Conservation (phyloP, 2,797 vertebrate genomes). For the Falco peregrinus region DNA sequence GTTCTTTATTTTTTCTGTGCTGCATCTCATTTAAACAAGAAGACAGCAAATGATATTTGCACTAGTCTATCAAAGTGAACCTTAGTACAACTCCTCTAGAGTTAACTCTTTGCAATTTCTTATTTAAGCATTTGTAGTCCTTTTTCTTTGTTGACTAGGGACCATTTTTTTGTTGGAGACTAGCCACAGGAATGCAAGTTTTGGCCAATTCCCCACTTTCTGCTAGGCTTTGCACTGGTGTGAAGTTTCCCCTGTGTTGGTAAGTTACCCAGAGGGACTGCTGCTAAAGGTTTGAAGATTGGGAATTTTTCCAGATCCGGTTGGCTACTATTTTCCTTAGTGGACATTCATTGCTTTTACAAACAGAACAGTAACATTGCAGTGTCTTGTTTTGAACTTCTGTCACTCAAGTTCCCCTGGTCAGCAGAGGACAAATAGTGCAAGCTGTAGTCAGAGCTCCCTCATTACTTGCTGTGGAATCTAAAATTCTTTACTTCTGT, state of each 20-base stretch:
- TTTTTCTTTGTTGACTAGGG: neutral
- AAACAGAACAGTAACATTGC: slow-evolving; percentile 31
- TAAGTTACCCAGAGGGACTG: slow-evolving; percentile 33
- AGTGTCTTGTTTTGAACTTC: slow-evolving; percentile 45
- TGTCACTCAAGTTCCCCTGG: slow-evolving; percentile 25
- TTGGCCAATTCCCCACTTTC: slow-evolving; percentile 17
- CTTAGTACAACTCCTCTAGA: neutral
- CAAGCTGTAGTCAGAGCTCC: neutral
- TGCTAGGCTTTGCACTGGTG: slow-evolving; percentile 17
- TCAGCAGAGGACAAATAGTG: slow-evolving; percentile 29
- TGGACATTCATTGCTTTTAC: slow-evolving; percentile 44
- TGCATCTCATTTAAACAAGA: neutral
- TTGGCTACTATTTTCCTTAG: slow-evolving; percentile 28
- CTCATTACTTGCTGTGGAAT: neutral
- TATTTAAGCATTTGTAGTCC: neutral
- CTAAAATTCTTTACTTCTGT: neutral
- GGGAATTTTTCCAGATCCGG: slow-evolving; percentile 47
- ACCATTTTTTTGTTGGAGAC: slow-evolving; percentile 33
- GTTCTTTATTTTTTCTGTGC: neutral
- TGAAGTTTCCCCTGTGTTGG: slow-evolving; percentile 40
- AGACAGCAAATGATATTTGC: neutral
- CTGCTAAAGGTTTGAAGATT: slow-evolving; percentile 28
- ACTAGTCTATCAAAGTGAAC: neutral
- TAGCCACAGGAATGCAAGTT: slow-evolving; percentile 13
- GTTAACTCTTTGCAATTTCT: slow-evolving; percentile 1